Evolutionary conservation across 2,113 vertebrate genomes (phyloP), one percentile per base, ranked within the genome.

Genomic region (Chloropsis hardwickii): DNA sequence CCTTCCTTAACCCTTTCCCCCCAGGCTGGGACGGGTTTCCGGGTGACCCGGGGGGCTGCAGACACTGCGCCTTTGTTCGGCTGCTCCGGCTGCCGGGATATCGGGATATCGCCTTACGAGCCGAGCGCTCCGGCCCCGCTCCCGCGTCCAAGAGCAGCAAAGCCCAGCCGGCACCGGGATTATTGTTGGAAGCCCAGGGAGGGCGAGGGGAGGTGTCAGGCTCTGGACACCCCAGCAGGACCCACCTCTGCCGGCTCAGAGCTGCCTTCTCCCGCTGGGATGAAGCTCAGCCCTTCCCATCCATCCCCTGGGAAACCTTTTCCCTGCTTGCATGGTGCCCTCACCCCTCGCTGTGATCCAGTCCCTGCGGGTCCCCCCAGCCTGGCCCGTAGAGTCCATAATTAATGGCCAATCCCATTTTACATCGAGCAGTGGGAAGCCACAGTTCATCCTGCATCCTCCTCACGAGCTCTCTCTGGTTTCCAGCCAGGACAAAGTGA

Each of bases 21-120:
- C 66, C 84, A 5, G 94, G 42, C 92, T 51, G 88, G 87, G 88
- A 66, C 67, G 50, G 61, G 78, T 96, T 94, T 97, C 95, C 90
- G 77, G 89, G 80, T 73, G 96, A 61, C 71, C 92, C 57, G 70
- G 10, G 47, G 60, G 47, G 54, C 25, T 7, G 40, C 77, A 95
- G 87, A 95, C 96, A 97, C 33, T 82, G 80, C 44, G 60, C 81
- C 96, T 96, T 97, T 96, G 94, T 95, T 96, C 60, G 11, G 92
- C 92, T 28, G 70, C 27, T n/a, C 44, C 72, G 84, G 87, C 94
- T 60, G 91, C 61, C 22, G 37, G 77, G 50, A 48, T 70, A 39
- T 47, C 23, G 62, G 54, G 78, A 86, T 70, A 95, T 95, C 96
- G 16, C 95, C 91, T 97, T 96, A 82, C 95, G 88, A 64, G 90